phyloP scores from a whole-genome alignment of 2,888 invertebrate species.

The Eupithecia subfuscata region DNA sequence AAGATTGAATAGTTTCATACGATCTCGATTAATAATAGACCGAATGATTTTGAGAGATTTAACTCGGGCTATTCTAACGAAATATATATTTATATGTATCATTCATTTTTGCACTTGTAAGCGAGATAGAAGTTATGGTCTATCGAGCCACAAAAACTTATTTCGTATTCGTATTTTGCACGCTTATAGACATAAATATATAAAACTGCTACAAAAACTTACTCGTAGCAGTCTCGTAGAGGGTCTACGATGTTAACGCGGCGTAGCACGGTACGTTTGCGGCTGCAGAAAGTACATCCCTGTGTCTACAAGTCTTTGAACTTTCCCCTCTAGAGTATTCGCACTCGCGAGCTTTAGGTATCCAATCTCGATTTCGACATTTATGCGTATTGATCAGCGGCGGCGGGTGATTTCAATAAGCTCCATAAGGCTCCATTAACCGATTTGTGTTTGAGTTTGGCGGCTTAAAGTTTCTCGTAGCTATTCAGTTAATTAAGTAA shows the following conservation, averaged over 20 bases:
- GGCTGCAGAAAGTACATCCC: constrained; percentile 49
- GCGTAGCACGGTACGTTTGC: constrained; percentile 28
- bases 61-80: too few species aligned
- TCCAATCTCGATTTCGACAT: constrained; percentile 72
- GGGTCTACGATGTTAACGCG: not conserved
- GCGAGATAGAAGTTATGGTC: too few species aligned
- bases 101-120: too few species aligned
- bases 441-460: constrained; percentile 74
- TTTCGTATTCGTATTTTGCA: too few species aligned
- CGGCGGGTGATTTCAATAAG: constrained; percentile 74
- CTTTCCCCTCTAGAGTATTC: constrained; percentile 68
- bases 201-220: not conserved
- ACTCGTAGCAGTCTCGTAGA: constrained; percentile 9
- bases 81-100: too few species aligned
- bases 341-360: constrained; percentile 62
- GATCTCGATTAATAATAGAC: too few species aligned
- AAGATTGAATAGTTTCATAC: too few species aligned
- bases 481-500: constrained; percentile 66
- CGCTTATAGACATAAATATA: not conserved
- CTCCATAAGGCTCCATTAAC: constrained; percentile 81
- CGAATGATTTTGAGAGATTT: too few species aligned
- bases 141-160: too few species aligned
- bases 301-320: constrained; percentile 73
- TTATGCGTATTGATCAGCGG: constrained; percentile 79
- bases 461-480: constrained; percentile 66